Evolutionary conservation across 2,797 vertebrate genomes (phyloP), one percentile per base, ranked within the genome.

Genomic region (Heterohyrax brucei): DNA sequence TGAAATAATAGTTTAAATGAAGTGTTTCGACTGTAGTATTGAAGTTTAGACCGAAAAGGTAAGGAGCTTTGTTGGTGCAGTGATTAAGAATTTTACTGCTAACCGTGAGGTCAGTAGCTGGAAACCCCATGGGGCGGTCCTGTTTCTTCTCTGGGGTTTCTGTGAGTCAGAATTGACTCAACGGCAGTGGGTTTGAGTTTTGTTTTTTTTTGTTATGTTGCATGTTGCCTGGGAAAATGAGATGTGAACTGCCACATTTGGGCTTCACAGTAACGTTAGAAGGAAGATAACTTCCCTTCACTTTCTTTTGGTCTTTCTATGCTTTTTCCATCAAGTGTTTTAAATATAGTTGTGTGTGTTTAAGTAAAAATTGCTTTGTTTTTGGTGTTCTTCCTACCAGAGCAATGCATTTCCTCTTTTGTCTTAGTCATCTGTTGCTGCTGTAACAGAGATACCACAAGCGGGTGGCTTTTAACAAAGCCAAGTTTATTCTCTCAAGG

Each of bases 311-410:
- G 44, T n/a, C 33, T 70, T 78, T 26, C 22, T 76, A 2, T 62
- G 39, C 28, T 62, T 66, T 56, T 8, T 53, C 73, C 87, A 50
- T 50, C 39, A 50, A 53, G 70, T 91, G 22, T 94, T 83, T 62
- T 39, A 93, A 80, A 73, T 78, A 64, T 68, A 76, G 70, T 81
- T 95, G 33, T 68, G 2, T 78, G 22, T 12, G 14, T 44, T 83
- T 61, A 81, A 79, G 13, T 87, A 48, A 39, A 73, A 94, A 68
- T 24, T 30, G 0, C 10, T 22, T 33, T 66, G 16, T 76, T 87
- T 87, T 62, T 21, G 50, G n/a, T 87, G 26, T 28, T 90, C 87
- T 88, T 72, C 19, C 75, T 82, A n/a, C 73, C 39, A 95, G 93
- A 91, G 72, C 44, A n/a, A 22, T 93, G 19, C 6, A 28, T 46